phyloP scores from a whole-genome alignment of 35 echinoderm and acorn worm species.

The Apostichopus californicus region DNA sequence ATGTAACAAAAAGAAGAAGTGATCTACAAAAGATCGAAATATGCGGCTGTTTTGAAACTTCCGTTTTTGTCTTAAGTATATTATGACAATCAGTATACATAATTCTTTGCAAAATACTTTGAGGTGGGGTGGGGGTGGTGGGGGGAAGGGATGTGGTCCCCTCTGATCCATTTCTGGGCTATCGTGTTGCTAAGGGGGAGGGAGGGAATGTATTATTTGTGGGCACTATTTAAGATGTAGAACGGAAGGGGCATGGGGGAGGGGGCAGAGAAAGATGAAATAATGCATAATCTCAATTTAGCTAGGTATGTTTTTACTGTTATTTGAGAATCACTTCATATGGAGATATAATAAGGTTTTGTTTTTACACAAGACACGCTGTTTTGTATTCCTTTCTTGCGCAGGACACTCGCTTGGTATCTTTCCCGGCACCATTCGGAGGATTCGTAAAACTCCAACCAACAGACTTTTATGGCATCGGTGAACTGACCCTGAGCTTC shows the following conservation, averaged over 20 bases:
- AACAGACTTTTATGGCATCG: slow-evolving; percentile 35
- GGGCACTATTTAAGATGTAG: neutral
- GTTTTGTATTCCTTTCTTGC: neutral
- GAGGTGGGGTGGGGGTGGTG: no score
- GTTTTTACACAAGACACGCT: slow-evolving; percentile 19
- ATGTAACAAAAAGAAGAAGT: neutral
- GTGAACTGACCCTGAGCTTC: slow-evolving; percentile 62
- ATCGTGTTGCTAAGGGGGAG: neutral
- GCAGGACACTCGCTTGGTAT: slow-evolving; percentile 59
- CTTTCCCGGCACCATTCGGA: slow-evolving; percentile 62
- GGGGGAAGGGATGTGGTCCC: no score
- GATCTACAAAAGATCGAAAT: no score
- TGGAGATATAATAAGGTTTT: no score
- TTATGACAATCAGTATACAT: no score
- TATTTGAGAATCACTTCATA: no score
- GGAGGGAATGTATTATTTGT: neutral
- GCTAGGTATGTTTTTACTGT: no score
- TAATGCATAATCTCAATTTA: no score
- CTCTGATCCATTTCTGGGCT: neutral
- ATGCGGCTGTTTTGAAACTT: no score
- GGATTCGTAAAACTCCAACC: slow-evolving; percentile 56
- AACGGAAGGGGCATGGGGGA: neutral
- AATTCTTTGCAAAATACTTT: no score
- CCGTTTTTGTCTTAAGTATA: no score
- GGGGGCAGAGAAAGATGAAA: neutral